phyloP scores from a whole-genome alignment of 2,113 vertebrate species.

The Emberiza fucata region DNA sequence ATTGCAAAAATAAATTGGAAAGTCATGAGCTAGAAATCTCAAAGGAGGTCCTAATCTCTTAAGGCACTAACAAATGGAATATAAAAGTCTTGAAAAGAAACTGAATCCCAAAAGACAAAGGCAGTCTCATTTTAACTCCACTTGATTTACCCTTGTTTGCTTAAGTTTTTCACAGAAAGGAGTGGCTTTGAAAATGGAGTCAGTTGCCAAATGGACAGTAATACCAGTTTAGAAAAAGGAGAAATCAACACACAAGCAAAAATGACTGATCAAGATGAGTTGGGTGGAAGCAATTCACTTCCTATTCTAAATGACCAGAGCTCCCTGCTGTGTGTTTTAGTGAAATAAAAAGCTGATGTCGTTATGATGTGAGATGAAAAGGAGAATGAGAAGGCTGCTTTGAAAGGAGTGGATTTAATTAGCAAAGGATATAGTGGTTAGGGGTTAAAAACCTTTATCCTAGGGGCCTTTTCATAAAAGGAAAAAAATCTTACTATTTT shows the following conservation, averaged over 20 bases:
- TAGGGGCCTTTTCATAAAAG: neutral
- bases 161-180: neutral
- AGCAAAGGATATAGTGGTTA: neutral
- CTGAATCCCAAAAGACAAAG: neutral
- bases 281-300: neutral
- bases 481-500: neutral
- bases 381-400: neutral
- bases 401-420: neutral
- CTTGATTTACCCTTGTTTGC: neutral
- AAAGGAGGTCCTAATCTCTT: neutral
- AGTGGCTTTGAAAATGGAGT: neutral
- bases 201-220: neutral
- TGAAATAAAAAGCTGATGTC: neutral
- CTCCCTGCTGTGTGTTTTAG: neutral
- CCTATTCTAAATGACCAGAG: neutral
- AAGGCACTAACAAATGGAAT: neutral
- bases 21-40: slow-evolving; percentile 4
- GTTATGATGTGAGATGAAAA: neutral
- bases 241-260: neutral
- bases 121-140: neutral
- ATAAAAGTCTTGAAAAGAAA: neutral
- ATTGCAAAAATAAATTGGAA: slow-evolving; percentile 34
- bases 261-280: neutral
- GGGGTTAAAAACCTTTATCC: neutral
- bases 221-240: neutral